Base-by-base conservation (phyloP, 2,113 vertebrate genomes). In the Lamprologus ornatipinnis region DNA sequence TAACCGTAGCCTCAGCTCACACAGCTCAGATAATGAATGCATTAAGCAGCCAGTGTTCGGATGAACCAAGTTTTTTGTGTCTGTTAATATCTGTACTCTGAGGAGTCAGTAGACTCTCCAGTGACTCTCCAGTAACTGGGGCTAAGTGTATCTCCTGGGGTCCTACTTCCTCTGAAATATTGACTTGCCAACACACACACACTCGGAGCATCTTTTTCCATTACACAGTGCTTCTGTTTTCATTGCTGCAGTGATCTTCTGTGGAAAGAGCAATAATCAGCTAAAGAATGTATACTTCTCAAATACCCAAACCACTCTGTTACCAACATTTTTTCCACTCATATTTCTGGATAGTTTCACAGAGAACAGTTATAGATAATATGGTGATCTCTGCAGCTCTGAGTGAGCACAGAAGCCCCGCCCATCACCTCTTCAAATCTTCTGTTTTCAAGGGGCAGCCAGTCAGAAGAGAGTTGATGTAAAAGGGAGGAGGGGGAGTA, bases 111-210 rank as follows among this genome's bases (percentile, higher is more conserved):
- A 82, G 83, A 88, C 33, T 57, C 80, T 91, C 11, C 60, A 91
- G 85, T 86, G 82, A 87, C 86, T 94, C 87, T 89, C 17, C 49
- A 85, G 90, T 90, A 84, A 91, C 83, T 79, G 19, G 51, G 79
- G 86, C 35, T 83, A 91, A 88, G 85, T 70, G 42, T 57, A 85
- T 92, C 93, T 92, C 92, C 85, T 6, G 85, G 88, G 92, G 83
- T 85, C 75, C 31, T 13, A 49, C 91, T 93, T 94, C 93, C 93
- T 93, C 88, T 93, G 87, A 93, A 93, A 94, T 93, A 94, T 94
- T 94, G 93, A 93, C 91, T 94, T 88, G 81, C 81, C 92, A 81
- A 89, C 33, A 70, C 51, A 73, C 60, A n/a, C 49, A 3, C 60
- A 80, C 79, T 13, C n/a, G 42, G 8, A 81, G 31, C 28, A 53